phyloP scores from a whole-genome alignment of 2,888 invertebrate species.

The Drosophila multiciliata region DNA sequence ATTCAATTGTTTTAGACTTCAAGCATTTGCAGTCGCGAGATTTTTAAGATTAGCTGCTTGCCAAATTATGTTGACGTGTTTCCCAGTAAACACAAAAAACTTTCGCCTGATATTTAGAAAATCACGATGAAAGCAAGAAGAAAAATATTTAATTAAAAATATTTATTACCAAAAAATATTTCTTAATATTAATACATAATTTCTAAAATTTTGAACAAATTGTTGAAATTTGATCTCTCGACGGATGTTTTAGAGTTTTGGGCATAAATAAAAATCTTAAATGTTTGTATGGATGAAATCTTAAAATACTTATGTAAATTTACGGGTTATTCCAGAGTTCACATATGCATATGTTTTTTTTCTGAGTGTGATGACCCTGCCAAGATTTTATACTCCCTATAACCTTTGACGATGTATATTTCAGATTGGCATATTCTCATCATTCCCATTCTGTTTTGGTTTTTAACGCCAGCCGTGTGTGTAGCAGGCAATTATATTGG shows the following conservation, averaged over 20 bases:
- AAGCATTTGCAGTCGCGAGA: not conserved
- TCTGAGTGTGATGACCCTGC: not conserved
- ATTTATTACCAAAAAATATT: no score
- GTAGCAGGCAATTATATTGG: conserved; percentile 3
- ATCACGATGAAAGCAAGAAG: no score
- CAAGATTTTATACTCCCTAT: not conserved
- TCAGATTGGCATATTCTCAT: not conserved
- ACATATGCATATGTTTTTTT: not conserved
- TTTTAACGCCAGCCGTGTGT: conserved; percentile 1
- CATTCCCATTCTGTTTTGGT: not conserved
- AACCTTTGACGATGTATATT: not conserved
- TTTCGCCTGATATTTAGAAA: not conserved
- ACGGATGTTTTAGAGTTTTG: no score
- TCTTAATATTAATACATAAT: not conserved
- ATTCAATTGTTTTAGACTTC: not conserved
- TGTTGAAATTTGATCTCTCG: not conserved
- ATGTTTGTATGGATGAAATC: no score
- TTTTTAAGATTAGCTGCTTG: not conserved
- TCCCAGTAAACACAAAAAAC: not conserved
- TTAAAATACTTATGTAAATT: no score
- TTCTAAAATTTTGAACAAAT: not conserved
- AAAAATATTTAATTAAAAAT: not conserved
- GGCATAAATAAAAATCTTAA: no score
- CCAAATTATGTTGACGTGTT: not conserved
- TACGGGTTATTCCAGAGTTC: no score